Percentiles rank a stretch among this genome's conserved stretches.
phyloP scores from a whole-genome alignment of 2,888 invertebrate species.

The Tuberolachnus salignus region DNA sequence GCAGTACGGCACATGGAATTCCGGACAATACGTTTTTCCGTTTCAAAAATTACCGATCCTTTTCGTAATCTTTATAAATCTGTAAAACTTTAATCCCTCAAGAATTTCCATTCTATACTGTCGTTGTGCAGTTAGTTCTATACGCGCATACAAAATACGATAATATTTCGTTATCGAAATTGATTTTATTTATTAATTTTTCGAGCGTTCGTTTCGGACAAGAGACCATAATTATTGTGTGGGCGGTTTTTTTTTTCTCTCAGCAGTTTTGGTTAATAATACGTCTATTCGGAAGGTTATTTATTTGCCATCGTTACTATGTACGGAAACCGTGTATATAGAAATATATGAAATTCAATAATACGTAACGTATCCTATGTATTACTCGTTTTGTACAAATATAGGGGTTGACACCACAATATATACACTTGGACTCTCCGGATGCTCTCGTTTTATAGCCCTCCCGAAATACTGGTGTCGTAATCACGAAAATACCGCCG shows the following conservation, averaged over 20 bases:
- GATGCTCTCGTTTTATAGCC: background rate
- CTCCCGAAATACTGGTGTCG: background rate
- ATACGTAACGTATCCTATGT: background rate
- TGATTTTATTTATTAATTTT: conserved; percentile 20
- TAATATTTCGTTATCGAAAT: conserved; percentile 10
- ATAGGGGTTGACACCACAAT: conserved; percentile 5
- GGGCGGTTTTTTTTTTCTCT: background rate
- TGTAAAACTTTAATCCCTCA: conserved; percentile 19
- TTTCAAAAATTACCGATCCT: background rate
- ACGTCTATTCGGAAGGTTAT: background rate
- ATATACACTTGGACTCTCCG: background rate
- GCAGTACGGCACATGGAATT: background rate
- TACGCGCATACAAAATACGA: background rate
- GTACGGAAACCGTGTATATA: background rate
- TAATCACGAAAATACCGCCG: background rate
- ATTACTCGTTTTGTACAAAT: conserved; percentile 13
- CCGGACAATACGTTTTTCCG: background rate
- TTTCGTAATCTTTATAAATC: background rate
- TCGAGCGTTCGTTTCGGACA: background rate
- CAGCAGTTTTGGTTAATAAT: background rate
- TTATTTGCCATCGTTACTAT: background rate
- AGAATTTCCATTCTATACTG: background rate
- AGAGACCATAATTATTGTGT: background rate
- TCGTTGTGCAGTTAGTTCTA: background rate
- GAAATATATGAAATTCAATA: background rate